Base-by-base conservation (phyloP, 2,888 invertebrate species). In the Anarsia innoxiella region DNA sequence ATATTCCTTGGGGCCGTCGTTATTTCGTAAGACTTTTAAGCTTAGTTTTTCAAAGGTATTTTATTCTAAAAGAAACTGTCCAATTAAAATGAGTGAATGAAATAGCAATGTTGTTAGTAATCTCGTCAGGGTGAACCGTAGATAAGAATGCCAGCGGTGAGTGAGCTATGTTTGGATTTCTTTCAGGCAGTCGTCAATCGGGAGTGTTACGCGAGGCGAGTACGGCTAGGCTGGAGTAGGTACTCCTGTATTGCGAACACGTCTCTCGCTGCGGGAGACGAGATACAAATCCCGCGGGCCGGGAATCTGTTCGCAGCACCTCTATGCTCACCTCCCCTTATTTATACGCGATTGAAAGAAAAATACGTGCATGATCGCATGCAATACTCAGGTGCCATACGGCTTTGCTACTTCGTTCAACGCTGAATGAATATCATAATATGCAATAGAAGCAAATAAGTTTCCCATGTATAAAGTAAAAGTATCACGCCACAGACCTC, bases 211-310 rank as follows among this genome's bases (percentile, higher is more conserved):
- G 33, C 36, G 51, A 50, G 45, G 51, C 56, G 46, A 51, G 53
- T 59, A 56, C 61, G 51, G 46, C 45, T 48, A 54, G 51, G 48
- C 52, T 45, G 49, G 46, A 11, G 16, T 9, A 25, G 30, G 40
- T n/a, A n/a, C 40, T 40, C 55, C 46, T 41, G 62, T 69, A 82
- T 77, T 80, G 78, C 42, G 46, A 59, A 66, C 82, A 83, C 82
- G 82, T 77, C 59, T 49, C 57, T 31, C 59, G 60, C 62, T 68
- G 73, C 59, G 77, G 53, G 67, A 71, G 68, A 73, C 71, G 68
- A 70, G 66, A 74, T 73, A 79, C 77, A 79, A 80, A 79, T 78
- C 79, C 75, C 70, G 42, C 44, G 67, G 66, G 59, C 57, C 49
- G 59, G 54, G 68, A 76, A 80, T 82, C 76, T 76, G 74, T 66